These are phyloP conservation scores for Trichonephila inaurata DNA, from an alignment of 1,140 invertebrate genomes.

Conservation along the genomic window DNA sequence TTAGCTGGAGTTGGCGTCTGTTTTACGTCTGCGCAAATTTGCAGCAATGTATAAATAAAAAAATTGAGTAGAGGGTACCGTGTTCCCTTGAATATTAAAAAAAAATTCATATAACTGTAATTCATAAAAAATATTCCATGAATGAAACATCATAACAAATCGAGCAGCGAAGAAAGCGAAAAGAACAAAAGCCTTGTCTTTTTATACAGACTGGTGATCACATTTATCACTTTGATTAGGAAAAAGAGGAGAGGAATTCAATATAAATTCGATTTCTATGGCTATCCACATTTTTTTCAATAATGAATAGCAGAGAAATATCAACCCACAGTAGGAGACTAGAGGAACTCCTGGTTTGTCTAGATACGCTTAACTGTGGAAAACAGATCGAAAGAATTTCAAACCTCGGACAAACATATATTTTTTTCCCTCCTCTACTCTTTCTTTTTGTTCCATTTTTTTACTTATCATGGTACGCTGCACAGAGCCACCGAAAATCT, in stretches of 20 bases:
- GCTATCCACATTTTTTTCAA: slow-evolving; percentile 45
- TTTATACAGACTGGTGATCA: background rate
- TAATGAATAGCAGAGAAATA: slow-evolving; percentile 55
- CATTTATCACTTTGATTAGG: slow-evolving; percentile 71
- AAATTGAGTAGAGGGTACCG: too few species aligned
- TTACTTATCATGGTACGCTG: background rate
- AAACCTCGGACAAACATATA: slow-evolving; percentile 12
- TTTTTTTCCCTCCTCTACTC: background rate
- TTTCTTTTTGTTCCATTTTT: slow-evolving; percentile 29
- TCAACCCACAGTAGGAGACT: slow-evolving; percentile 24
- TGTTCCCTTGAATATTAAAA: too few species aligned
- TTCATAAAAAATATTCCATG: background rate
- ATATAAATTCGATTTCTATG: slow-evolving; percentile 67
- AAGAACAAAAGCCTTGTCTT: background rate
- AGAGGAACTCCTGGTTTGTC: slow-evolving; percentile 40
- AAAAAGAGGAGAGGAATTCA: slow-evolving; percentile 41
- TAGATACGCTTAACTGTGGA: slow-evolving; percentile 35
- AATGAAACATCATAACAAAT: background rate
- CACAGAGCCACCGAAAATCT: background rate
- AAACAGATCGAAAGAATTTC: slow-evolving; percentile 53
- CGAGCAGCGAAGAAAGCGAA: background rate
- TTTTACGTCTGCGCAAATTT: too few species aligned
- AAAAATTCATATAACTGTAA: too few species aligned
- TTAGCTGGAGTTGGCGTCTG: too few species aligned
- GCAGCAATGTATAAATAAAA: too few species aligned